These are phyloP conservation scores for Allochrocebus solatus DNA, from an alignment of 2,797 vertebrate genomes.

Conservation along the genomic window DNA sequence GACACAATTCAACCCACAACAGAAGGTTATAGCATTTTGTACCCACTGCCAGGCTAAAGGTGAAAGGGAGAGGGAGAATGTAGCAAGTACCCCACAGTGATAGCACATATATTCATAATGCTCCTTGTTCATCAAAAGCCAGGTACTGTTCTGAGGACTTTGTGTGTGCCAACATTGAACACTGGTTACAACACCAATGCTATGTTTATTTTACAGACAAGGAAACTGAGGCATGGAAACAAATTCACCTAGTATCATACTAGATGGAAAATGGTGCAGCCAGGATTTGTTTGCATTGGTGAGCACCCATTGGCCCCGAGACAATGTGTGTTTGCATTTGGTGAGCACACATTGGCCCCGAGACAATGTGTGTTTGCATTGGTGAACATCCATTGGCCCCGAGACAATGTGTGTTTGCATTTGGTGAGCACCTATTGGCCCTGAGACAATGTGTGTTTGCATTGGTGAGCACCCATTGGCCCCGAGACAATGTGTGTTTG, in stretches of 20 bases:
- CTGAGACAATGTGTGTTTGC: no score
- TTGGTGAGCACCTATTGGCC: no score
- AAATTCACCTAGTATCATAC: not conserved
- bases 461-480: not conserved
- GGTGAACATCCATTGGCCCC: no score
- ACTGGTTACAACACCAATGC: no score
- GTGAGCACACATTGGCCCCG: no score
- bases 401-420: no score
- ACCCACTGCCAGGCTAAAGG: not conserved
- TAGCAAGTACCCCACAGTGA: not conserved
- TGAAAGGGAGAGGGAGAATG: not conserved
- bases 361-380: no score
- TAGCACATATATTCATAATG: fast-evolving
- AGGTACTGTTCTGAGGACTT: not conserved
- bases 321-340: no score
- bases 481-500: no score
- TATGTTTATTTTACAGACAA: not conserved
- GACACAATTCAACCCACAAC: no score
- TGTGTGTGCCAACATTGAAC: not conserved
- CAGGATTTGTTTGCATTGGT: no score
- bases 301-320: not conserved
- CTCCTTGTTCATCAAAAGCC: not conserved
- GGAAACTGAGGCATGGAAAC: no score
- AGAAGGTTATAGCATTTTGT: not conserved
- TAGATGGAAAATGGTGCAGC: not conserved